phyloP scores from a whole-genome alignment of 2,888 invertebrate species.

The Prionchulus punctatus region DNA sequence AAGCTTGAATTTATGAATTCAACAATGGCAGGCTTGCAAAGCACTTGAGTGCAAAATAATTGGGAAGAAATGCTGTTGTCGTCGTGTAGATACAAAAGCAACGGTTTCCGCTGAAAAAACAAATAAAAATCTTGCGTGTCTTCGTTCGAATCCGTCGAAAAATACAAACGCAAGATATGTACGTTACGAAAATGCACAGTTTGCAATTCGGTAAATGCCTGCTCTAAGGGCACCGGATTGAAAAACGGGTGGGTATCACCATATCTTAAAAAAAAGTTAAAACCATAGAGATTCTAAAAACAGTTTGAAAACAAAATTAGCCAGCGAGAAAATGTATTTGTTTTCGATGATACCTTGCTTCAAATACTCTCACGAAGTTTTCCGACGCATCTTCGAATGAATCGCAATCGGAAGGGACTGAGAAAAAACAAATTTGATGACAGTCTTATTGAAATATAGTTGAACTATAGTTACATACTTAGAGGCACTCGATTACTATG shows the following conservation, averaged over 20 bases:
- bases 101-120: slow-evolving; percentile 55
- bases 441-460: no score
- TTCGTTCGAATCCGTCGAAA: no score
- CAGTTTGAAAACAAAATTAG: background rate
- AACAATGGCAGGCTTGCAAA: slow-evolving; percentile 75
- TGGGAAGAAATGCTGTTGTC: slow-evolving; percentile 81
- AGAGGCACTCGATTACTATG: no score
- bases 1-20: slow-evolving; percentile 73
- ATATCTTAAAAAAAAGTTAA: slow-evolving; percentile 2
- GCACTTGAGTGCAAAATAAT: slow-evolving; percentile 81
- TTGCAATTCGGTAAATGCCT: slow-evolving; percentile 2
- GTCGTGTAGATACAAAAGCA: slow-evolving; percentile 85
- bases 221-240: slow-evolving; percentile 1
- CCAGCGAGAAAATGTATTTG: background rate
- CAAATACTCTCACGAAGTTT: slow-evolving; percentile 9
- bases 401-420: slow-evolving; percentile 5
- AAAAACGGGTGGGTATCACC: slow-evolving; percentile 8
- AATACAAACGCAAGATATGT: no score
- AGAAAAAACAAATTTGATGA: no score
- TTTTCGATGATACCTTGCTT: slow-evolving; percentile 6
- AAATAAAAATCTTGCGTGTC: background rate
- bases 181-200: background rate
- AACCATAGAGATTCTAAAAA: background rate
- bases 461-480: no score
- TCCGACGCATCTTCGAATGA: slow-evolving; percentile 1